Evolutionary conservation across 2,113 vertebrate species (phyloP), one percentile per base, ranked within the genome.

Genomic region (Cisticola juncidis): DNA sequence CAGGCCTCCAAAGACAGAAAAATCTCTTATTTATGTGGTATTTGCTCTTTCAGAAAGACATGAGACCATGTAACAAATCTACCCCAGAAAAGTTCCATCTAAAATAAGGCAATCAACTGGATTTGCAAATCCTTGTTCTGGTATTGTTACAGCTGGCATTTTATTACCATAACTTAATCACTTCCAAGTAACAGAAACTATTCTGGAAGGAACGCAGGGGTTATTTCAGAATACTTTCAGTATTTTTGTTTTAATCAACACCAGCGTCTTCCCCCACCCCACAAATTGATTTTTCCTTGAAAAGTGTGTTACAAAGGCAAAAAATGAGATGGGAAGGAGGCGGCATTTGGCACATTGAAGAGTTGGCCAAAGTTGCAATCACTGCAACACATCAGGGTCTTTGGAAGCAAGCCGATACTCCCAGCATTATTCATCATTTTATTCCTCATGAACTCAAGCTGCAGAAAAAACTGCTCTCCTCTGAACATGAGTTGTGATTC

Each of bases 401-500:
- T 71, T 65, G 62, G 50, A 50, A 90, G 71, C 58, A 92, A 70
- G 50, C 4, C 0, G 0, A 47, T 8, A 35, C 8, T 21, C 35
- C 12, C 29, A 14, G 9, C 42, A 20, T 36, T 51, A 48, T 51
- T 80, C 31, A 74, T 25, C 25, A 7, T 72, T 88, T 77, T 38
- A 53, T 12, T 80, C 25, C 51, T 83, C 15, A 53, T 1, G 4
- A 81, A 44, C 6, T 6, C 9, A 38, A 40, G 33, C 44, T 64
- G 66, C 58, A 81, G 74, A 78, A 90, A 14, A 45, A 72, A 26
- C 25, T 33, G 45, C 45, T 2, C 3, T 23, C 21, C 40, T 13
- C 60, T 38, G 29, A 56, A 20, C 6, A 6, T 0, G 8, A 31
- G 25, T 1, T 0, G 0, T 35, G 51, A 54, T 33, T 40, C 31